These are phyloP conservation scores for Paradisaea rubra DNA, from an alignment of 2,113 vertebrate genomes.

Conservation along the genomic window DNA sequence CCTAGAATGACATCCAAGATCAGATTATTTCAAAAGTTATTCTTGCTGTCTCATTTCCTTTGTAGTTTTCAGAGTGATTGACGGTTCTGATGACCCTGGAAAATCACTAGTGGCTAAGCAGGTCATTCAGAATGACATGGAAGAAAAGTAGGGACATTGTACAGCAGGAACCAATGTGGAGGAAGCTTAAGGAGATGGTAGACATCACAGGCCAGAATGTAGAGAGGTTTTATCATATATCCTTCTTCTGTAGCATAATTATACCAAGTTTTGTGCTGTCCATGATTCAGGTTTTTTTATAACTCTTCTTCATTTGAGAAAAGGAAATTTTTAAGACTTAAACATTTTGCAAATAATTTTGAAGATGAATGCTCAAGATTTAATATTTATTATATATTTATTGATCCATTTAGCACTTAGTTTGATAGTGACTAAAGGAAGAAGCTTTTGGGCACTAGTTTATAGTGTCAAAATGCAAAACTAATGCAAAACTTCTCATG, in stretches of 20 bases:
- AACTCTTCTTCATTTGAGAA: neutral
- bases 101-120: neutral
- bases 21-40: neutral
- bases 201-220: neutral
- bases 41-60: neutral
- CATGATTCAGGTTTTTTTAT: neutral
- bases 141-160: neutral
- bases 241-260: neutral
- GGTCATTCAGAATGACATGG: neutral
- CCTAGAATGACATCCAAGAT: neutral
- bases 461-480: neutral
- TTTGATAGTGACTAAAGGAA: neutral
- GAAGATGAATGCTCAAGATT: neutral
- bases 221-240: neutral
- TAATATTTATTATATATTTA: neutral
- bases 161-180: neutral
- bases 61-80: neutral
- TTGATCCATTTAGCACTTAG: neutral
- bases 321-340: neutral
- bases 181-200: neutral
- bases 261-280: neutral
- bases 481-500: neutral
- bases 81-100: neutral
- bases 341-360: neutral
- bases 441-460: neutral